Evolutionary conservation across 2,888 invertebrate genomes (phyloP).

Genomic region (Neoitamus cyanurus): DNA sequence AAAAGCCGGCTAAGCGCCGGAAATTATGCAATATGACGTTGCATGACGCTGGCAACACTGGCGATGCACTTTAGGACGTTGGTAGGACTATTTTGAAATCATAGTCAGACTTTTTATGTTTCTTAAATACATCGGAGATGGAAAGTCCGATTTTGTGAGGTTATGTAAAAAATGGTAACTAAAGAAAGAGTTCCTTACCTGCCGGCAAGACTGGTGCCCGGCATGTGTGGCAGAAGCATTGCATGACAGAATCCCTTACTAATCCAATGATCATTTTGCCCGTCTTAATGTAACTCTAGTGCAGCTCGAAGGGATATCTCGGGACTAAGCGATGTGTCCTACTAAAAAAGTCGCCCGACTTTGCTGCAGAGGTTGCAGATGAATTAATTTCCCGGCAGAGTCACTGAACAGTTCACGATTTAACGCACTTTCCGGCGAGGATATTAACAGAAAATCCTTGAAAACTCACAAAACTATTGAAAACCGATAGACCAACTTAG

Average conservation of each 20-base stretch:
- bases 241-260: conserved; percentile 91
- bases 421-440: neutral
- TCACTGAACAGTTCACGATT: neutral
- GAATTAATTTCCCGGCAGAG: neutral
- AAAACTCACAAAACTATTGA: neutral
- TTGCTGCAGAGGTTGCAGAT: neutral
- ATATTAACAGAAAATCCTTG: neutral
- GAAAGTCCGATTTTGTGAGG: conserved; percentile 25
- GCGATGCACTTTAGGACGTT: neutral
- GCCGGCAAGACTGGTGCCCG: conserved; percentile 82
- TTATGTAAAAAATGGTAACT: neutral
- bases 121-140: neutral
- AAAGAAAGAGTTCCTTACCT: conserved; percentile 72
- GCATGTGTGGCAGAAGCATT: conserved; percentile 94
- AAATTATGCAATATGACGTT: conserved; percentile 24
- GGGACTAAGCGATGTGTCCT: neutral
- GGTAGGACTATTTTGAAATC: neutral
- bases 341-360: neutral
- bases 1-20: conserved; percentile 22
- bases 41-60: conserved; percentile 5
- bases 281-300: neutral
- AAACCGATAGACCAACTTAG: neutral
- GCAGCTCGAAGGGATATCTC: neutral
- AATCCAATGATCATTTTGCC: conserved; percentile 81
- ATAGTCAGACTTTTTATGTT: neutral